Evolutionary conservation across 2,888 invertebrate genomes (phyloP).

Genomic region (Malthinus flaveolus): DNA sequence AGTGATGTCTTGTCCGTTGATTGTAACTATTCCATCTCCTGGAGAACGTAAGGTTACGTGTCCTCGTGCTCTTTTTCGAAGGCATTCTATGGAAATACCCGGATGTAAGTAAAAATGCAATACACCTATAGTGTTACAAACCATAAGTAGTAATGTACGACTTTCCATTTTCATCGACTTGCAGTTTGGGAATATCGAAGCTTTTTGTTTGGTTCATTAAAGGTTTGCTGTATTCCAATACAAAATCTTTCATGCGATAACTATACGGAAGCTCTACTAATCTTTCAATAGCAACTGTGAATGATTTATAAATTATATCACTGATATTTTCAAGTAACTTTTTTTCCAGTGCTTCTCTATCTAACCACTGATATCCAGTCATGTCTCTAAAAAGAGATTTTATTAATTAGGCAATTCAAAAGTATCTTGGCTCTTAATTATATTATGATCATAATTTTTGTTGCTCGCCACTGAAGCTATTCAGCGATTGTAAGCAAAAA

Average conservation of each 20-base stretch:
- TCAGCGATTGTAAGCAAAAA: too few species aligned
- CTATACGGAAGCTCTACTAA: conserved; percentile 73
- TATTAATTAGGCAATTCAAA: background rate
- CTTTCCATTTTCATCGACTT: conserved; percentile 70
- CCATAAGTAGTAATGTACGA: conserved; percentile 73
- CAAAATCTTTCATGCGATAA: conserved; percentile 70
- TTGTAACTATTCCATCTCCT: conserved; percentile 80
- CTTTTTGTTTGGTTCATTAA: conserved; percentile 62
- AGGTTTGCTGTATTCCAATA: conserved; percentile 69
- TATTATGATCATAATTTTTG: too few species aligned
- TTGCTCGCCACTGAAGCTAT: too few species aligned
- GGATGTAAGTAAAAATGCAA: conserved; percentile 9
- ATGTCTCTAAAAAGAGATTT: conserved; percentile 54
- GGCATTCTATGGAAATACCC: conserved; percentile 59
- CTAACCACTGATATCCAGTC: conserved; percentile 66
- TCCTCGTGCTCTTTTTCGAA: conserved; percentile 73
- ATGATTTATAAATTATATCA: conserved; percentile 73
- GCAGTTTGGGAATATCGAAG: conserved; percentile 67
- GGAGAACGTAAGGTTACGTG: conserved; percentile 79
- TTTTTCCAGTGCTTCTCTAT: conserved; percentile 67
- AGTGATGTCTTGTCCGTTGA: conserved; percentile 78
- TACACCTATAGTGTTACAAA: conserved; percentile 37
- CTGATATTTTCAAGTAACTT: conserved; percentile 67
- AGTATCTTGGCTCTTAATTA: too few species aligned
- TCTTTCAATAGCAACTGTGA: conserved; percentile 72